Evolutionary conservation across 2,797 vertebrate species (phyloP).

Genomic region (Lacerta bilineata): DNA sequence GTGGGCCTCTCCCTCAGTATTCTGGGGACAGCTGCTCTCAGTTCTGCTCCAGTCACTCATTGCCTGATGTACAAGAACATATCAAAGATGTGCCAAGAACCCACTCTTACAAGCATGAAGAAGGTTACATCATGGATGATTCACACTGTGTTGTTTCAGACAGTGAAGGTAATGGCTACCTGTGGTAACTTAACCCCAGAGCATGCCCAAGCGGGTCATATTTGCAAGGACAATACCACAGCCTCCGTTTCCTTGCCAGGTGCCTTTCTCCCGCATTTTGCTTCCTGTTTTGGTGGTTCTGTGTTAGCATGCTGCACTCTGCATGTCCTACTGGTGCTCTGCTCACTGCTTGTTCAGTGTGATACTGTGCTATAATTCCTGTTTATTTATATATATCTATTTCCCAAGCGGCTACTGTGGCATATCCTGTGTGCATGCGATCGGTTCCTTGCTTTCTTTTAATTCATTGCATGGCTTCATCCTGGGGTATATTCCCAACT

Average conservation of each 20-base stretch:
- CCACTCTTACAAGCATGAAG: slow-evolving; percentile 96
- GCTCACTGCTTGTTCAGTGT: slow-evolving; percentile 59
- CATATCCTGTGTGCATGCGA: slow-evolving; percentile 74
- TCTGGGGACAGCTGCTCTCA: slow-evolving; percentile 89
- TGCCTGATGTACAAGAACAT: slow-evolving; percentile 98
- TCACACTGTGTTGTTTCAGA: slow-evolving; percentile 99
- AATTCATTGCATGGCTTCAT: slow-evolving; percentile 88
- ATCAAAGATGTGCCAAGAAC: slow-evolving; percentile 95
- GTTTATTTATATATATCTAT: slow-evolving; percentile 4
- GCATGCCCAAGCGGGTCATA: slow-evolving; percentile 75
- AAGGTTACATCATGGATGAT: slow-evolving; percentile 97
- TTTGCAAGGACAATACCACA: slow-evolving; percentile 70
- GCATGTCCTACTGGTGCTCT: slow-evolving; percentile 40
- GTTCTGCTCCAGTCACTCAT: slow-evolving; percentile 98
- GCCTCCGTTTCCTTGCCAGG: slow-evolving; percentile 81
- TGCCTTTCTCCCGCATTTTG: slow-evolving; percentile 83
- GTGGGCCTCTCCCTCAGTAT: slow-evolving; percentile 83
- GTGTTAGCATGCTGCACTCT: slow-evolving; percentile 64
- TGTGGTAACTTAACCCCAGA: slow-evolving; percentile 86
- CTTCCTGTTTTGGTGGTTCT: slow-evolving; percentile 54
- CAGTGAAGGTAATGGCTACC: slow-evolving; percentile 97
- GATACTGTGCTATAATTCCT: slow-evolving; percentile 50
- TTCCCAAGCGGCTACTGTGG: slow-evolving; percentile 53
- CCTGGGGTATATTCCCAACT: slow-evolving; percentile 74
- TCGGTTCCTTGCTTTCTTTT: slow-evolving; percentile 75